Base-by-base conservation (phyloP, 1,140 invertebrate species). In the Sarcophaga bullata region DNA sequence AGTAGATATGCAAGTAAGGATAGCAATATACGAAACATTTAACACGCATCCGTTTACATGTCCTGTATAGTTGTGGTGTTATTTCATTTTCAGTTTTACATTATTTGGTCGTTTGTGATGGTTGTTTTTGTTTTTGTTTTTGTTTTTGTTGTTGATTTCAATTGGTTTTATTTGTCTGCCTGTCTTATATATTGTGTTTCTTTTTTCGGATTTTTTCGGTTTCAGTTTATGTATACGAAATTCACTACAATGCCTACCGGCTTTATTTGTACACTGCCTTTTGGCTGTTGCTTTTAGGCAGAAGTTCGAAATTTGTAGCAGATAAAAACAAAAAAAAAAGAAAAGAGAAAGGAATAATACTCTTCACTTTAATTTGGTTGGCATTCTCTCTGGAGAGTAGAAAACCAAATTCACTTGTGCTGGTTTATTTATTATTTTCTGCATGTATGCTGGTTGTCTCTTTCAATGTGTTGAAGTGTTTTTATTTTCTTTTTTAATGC, bases 21-120 rank as follows among this genome's bases (percentile, higher is more conserved):
- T 68, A 17, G 58, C 15, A 68, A 49, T 78, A 17, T 50, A 78
- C 75, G n/a, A 78, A 78, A 78, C 75, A 78, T 78, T 78, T 78
- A 78, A 78, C 75, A 78, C 75, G 49, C 75, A 78, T 78, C 75
- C 75, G 75, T 78, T 78, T 78, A 50, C 17, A 78, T 78, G 5
- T 13, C 75, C 75, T 50, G 48, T 50, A 76, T n/a, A 15, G 73
- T 48, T 76, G 73, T 49, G 49, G 75, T 52, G 52, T 48, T 78
- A 78, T 52, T 78, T 52, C 75, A 78, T 78, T 78, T 49, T 50
- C 75, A 78, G 62, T 78, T 52, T 78, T 50, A 25, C 75, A 78
- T 78, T 78, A 49, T 50, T 78, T 47, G 47, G 48, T 5, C 48
- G 13, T 7, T 50, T 52, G 19, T 8, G n/a, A 49, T 25, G 25